Percentiles rank a stretch among this genome's conserved stretches.
phyloP scores from a whole-genome alignment of 2,113 vertebrate species.

The Callipepla californica region DNA sequence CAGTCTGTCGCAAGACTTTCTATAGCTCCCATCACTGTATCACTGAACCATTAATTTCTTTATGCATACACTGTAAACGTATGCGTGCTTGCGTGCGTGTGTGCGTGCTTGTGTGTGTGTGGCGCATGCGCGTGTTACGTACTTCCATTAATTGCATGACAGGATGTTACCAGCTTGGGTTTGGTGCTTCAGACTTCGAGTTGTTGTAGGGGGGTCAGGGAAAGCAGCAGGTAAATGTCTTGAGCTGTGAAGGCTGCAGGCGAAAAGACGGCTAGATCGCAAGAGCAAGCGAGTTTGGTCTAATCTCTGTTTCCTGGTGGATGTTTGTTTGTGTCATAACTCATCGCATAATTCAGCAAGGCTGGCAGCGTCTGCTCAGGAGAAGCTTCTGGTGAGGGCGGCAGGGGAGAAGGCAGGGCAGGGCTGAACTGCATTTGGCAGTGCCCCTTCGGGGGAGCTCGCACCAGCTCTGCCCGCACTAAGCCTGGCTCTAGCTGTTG shows the following conservation, averaged over 20 bases:
- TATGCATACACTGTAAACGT: slow-evolving; percentile 63
- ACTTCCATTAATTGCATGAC: slow-evolving; percentile 58
- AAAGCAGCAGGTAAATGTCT: not conserved
- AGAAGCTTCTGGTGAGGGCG: slow-evolving; percentile 17
- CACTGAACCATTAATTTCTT: slow-evolving; percentile 70
- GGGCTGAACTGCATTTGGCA: not conserved
- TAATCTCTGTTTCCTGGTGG: slow-evolving; percentile 31
- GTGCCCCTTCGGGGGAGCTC: not conserved
- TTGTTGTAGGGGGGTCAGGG: slow-evolving; percentile 12
- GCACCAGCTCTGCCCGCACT: slow-evolving; percentile 60
- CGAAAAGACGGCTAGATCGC: not conserved
- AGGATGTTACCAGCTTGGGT: slow-evolving; percentile 60
- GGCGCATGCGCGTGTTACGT: slow-evolving; percentile 67
- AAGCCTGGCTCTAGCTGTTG: slow-evolving; percentile 76
- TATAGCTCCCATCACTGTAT: slow-evolving; percentile 57
- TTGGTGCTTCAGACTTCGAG: slow-evolving; percentile 43
- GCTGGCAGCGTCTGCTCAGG: slow-evolving; percentile 35
- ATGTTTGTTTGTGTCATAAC: slow-evolving; percentile 49
- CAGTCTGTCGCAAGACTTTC: slow-evolving; percentile 43
- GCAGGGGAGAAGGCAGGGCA: slow-evolving; percentile 28
- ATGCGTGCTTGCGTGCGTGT: not conserved
- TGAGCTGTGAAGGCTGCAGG: slow-evolving; percentile 26
- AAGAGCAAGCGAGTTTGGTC: slow-evolving; percentile 12
- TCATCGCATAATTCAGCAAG: slow-evolving; percentile 56
- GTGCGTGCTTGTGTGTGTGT: slow-evolving; percentile 13